phyloP scores from a whole-genome alignment of 2,888 invertebrate species.

The Acanthacorydalis orientalis region DNA sequence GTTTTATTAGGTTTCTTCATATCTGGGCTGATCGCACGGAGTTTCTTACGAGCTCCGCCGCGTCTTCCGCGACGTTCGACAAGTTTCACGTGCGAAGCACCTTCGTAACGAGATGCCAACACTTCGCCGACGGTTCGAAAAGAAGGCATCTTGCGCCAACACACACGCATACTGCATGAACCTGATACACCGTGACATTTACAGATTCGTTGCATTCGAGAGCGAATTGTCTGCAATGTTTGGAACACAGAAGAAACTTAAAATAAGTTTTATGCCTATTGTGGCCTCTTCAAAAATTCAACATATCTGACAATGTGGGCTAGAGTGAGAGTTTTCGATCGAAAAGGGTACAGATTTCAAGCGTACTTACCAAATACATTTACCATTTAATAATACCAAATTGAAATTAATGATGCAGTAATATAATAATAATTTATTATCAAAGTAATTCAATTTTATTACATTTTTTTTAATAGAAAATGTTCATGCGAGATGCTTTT shows the following conservation, averaged over 20 bases:
- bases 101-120: conserved; percentile 66
- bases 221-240: conserved; percentile 39
- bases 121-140: conserved; percentile 63
- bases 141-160: conserved; percentile 71
- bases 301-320: too few relatives aligned
- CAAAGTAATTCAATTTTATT: too few relatives aligned
- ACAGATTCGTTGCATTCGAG: conserved; percentile 73
- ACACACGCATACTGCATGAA: conserved; percentile 77
- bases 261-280: too few relatives aligned
- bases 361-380: too few relatives aligned
- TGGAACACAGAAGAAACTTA: conserved; percentile 8
- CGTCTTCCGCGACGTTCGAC: conserved; percentile 35
- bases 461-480: too few relatives aligned
- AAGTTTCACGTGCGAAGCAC: conserved; percentile 67
- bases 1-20: conserved; percentile 77
- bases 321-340: too few relatives aligned
- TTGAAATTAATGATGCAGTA: too few relatives aligned
- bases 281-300: too few relatives aligned
- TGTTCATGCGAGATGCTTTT: too few relatives aligned
- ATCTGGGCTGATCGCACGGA: conserved; percentile 56
- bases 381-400: too few relatives aligned
- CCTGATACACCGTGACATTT: conserved; percentile 92
- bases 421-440: too few relatives aligned
- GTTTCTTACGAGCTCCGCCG: conserved; percentile 45
- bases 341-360: too few relatives aligned